A percentile compares a stretch with the other conserved stretches of the same genome.
These are phyloP conservation scores for Empis livida DNA, from an alignment of 2,888 invertebrate genomes.

Conservation along the genomic window DNA sequence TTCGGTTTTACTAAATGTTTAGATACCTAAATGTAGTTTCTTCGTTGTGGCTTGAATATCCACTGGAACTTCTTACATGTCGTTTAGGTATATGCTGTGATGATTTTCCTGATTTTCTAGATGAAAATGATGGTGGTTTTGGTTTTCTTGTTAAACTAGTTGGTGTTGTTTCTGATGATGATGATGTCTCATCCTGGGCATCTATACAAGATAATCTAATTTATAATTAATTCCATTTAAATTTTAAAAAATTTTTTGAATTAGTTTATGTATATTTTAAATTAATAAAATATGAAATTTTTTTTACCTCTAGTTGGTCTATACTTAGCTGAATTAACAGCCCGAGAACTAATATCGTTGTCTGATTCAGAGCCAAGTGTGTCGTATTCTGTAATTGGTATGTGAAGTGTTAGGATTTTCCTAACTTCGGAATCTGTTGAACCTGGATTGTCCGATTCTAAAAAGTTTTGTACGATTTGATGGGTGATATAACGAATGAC, in stretches of 20 bases:
- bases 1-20: neutral
- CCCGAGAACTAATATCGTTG: conserved; percentile 63
- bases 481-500: conserved; percentile 20
- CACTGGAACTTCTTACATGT: conserved; percentile 65
- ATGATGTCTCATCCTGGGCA: conserved; percentile 63
- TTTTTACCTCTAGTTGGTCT: conserved; percentile 32
- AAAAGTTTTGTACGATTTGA: conserved; percentile 38
- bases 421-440: conserved; percentile 90
- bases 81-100: conserved; percentile 48
- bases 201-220: conserved; percentile 28
- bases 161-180: conserved; percentile 65
- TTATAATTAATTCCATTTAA: neutral
- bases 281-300: no score
- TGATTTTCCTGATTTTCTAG: conserved; percentile 49
- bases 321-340: conserved; percentile 38
- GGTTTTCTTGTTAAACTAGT: conserved; percentile 54
- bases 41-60: conserved; percentile 73
- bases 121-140: conserved; percentile 59
- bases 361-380: conserved; percentile 66
- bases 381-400: conserved; percentile 89
- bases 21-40: conserved; percentile 67
- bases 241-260: neutral
- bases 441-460: conserved; percentile 89
- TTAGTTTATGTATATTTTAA: neutral
- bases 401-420: conserved; percentile 84